Conservation (phyloP, 2,888 invertebrate species). For the Drosophila colorata region DNA sequence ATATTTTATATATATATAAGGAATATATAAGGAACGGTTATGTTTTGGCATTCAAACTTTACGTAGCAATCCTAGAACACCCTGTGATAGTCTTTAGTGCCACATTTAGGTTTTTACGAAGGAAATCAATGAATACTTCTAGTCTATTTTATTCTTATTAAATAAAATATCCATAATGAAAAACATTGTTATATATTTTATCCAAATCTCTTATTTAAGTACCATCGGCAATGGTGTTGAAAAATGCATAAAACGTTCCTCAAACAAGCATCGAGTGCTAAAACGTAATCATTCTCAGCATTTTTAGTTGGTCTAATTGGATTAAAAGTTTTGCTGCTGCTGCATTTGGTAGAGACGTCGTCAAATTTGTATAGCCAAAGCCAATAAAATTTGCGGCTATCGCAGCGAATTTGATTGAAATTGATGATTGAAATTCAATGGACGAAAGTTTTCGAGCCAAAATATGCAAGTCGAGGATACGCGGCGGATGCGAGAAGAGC, state of each 20-base stretch:
- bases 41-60: too few species aligned
- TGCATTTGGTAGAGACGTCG: conserved; percentile 35
- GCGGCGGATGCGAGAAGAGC: conserved; percentile 1
- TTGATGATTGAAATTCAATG: conserved; percentile 63
- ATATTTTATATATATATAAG: too few species aligned
- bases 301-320: conserved; percentile 31
- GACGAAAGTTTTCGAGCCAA: conserved; percentile 21
- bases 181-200: too few species aligned
- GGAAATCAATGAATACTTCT: too few species aligned
- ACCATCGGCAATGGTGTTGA: background rate
- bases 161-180: too few species aligned
- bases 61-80: too few species aligned
- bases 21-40: too few species aligned
- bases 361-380: conserved; percentile 40
- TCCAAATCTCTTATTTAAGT: too few species aligned
- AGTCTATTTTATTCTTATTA: too few species aligned
- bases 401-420: conserved; percentile 62
- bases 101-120: too few species aligned
- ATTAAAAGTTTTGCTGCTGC: conserved; percentile 49
- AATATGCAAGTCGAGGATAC: conserved; percentile 21
- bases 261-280: background rate
- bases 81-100: too few species aligned
- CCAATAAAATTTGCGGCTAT: conserved; percentile 52
- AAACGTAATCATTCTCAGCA: conserved; percentile 6
- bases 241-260: background rate